phyloP scores from a whole-genome alignment of 2,797 vertebrate species.

The Gambusia yucatana region DNA sequence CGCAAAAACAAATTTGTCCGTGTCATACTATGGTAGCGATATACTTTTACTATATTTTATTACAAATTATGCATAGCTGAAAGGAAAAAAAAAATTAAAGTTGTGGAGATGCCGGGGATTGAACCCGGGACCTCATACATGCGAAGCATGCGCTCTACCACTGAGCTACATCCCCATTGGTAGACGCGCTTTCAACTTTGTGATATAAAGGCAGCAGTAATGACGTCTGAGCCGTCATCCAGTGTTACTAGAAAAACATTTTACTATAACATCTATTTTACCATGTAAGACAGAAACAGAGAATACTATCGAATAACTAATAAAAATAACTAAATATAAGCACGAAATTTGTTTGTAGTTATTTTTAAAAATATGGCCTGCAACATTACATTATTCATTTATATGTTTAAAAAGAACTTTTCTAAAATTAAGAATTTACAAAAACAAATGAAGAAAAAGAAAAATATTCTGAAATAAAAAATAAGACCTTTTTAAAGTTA shows the following conservation, averaged over 20 bases:
- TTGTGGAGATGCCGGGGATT: constrained; percentile 83
- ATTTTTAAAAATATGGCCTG: background rate
- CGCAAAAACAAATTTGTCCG: too few relatives aligned
- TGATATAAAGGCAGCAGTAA: rapidly evolving
- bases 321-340: background rate
- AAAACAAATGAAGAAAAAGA: background rate
- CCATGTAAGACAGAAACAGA: background rate
- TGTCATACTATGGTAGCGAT: too few relatives aligned
- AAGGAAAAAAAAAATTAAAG: background rate
- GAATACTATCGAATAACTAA: background rate
- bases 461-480: background rate
- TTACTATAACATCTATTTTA: background rate
- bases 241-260: rapidly evolving
- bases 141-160: constrained; percentile 86
- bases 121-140: constrained; percentile 86
- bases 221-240: too few relatives aligned
- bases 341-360: background rate
- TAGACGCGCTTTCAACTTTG: rapidly evolving
- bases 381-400: background rate
- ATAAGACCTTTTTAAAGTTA: background rate
- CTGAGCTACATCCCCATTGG: constrained; percentile 83
- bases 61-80: too few relatives aligned
- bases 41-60: too few relatives aligned
- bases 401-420: background rate
- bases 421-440: background rate